phyloP scores from a whole-genome alignment of 2,113 vertebrate species.

The Ibidorhyncha struthersii region DNA sequence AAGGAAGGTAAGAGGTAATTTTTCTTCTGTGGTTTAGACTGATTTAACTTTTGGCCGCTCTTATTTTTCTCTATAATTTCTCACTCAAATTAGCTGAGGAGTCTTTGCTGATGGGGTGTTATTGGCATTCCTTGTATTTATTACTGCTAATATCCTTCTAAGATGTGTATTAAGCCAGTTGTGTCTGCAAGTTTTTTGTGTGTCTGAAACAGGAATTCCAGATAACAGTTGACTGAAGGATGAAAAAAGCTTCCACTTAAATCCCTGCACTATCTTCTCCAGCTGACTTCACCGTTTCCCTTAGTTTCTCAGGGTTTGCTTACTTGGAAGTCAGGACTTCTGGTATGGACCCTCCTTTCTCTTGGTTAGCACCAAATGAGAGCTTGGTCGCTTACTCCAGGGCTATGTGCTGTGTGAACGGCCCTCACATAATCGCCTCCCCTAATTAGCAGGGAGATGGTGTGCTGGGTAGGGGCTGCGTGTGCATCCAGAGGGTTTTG shows the following conservation, averaged over 20 bases:
- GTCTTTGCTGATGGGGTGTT: neutral
- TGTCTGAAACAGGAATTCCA: neutral
- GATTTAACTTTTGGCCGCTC: neutral
- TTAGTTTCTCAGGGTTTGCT: neutral
- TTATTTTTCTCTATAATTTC: neutral
- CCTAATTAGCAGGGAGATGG: neutral
- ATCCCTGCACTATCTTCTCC: neutral
- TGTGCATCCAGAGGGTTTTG: rapidly evolving
- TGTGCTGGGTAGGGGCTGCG: neutral
- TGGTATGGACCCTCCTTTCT: neutral
- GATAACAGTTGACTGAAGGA: neutral
- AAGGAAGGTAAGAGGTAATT: neutral
- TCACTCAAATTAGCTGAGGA: neutral
- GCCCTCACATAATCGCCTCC: neutral
- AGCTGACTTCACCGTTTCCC: neutral
- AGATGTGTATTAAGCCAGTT: neutral
- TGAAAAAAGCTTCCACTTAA: neutral
- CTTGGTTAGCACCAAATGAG: neutral
- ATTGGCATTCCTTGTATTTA: neutral
- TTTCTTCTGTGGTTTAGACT: neutral
- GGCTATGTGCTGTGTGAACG: neutral
- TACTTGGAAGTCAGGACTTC: neutral
- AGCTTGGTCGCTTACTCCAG: neutral
- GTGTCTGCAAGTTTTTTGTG: neutral
- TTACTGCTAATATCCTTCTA: neutral